Evolutionary conservation across 2,113 vertebrate genomes (phyloP).

Genomic region (Sitta europaea): DNA sequence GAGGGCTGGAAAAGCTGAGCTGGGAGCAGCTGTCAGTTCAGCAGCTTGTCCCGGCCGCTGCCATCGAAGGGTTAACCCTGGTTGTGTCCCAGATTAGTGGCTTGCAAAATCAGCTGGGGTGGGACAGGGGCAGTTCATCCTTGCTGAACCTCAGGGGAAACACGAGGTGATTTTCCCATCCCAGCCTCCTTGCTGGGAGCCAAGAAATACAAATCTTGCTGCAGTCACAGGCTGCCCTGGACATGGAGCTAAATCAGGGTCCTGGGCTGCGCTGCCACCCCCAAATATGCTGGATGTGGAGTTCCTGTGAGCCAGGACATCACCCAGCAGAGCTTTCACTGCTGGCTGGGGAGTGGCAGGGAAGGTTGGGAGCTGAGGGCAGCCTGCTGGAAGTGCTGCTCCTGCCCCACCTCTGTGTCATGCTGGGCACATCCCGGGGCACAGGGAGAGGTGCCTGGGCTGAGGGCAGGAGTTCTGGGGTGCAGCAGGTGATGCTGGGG

Average conservation of each 20-base stretch:
- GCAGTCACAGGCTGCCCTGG: not conserved
- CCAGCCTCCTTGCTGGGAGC: not conserved
- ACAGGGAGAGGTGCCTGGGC: not conserved
- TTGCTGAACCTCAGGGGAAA: not conserved
- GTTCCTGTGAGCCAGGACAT: not conserved
- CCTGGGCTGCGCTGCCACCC: not conserved
- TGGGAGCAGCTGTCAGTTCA: not conserved
- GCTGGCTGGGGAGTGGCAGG: not conserved
- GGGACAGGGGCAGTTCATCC: not conserved
- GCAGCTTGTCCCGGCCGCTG: not conserved
- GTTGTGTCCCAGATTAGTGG: fast-evolving
- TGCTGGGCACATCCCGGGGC: fast-evolving
- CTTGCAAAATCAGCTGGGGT: not conserved
- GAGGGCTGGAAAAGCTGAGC: not conserved
- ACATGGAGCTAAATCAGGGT: not conserved
- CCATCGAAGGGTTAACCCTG: not conserved
- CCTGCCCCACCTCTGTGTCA: fast-evolving
- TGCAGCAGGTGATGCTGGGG: not conserved
- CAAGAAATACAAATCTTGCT: not conserved
- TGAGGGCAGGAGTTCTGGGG: not conserved
- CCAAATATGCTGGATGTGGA: fast-evolving
- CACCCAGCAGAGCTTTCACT: not conserved
- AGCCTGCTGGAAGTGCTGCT: not conserved
- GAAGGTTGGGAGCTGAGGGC: not conserved
- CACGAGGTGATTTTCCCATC: not conserved